Evolutionary conservation across 2,888 invertebrate genomes (phyloP), one percentile per base, ranked within the genome.

Genomic region (Suillia variegata): DNA sequence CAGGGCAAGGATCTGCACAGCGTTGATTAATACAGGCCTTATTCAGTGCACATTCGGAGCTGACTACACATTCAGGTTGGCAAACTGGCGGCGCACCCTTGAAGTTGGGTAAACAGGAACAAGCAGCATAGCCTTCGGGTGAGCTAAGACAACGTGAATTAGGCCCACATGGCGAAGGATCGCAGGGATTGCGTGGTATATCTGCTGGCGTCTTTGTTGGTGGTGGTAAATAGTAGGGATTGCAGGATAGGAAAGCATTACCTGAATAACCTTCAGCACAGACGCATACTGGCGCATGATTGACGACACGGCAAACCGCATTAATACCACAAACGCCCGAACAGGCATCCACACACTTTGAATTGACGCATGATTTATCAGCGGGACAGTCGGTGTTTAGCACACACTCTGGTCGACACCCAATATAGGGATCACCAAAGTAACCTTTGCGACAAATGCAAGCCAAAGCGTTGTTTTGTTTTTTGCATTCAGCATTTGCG

Each of bases 1-100:
- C 91, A 18, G 88, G 88, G 71, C 93, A 94, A n/a, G 93, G 93
- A 82, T 94, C 90, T 1, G 87, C 83, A 80, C 94, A 94, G 78
- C 87, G 89, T 77, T 89, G 88, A 77, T 90, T 93, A 42, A 92
- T 85, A 73, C 93, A 93, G 18, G 92, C 90, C 76, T 88, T 87
- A 62, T 87, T 90, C 77, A 90, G 90, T 45, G 88, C 85, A 79
- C 93, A 94, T 79, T 93, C 93, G 1, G 91, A 89, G 78, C 90
- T 92, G 54, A 91, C 89, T 48, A 92, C 87, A 81, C 94, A 94
- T 83, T 93, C 92, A 12, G 93, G 92, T 80, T 90, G 90, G 74
- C 93, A 93, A 74, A 89, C 88, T 12, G 93, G 92, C 56, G 93
- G 91, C 62, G 89, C 86, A 54, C 95, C 94, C 77, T 86, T 86